Percentiles rank a stretch among this genome's conserved stretches.
phyloP scores from a whole-genome alignment of 1,140 invertebrate species.

The Hetaerina americana region DNA sequence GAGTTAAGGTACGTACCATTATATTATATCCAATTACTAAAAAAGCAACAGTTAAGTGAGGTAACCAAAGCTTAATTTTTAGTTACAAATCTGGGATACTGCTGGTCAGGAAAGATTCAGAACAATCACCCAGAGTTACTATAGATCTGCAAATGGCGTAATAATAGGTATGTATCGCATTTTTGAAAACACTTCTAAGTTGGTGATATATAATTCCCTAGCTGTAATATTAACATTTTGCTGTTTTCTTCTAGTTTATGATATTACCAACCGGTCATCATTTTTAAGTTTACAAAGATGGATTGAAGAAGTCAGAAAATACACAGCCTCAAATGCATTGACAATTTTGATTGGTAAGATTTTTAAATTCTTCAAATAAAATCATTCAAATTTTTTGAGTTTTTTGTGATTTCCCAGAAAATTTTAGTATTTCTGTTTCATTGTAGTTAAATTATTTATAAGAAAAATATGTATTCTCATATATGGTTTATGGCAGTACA shows the following conservation, averaged over 20 bases:
- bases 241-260: slow-evolving; percentile 58
- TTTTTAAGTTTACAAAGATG: slow-evolving; percentile 82
- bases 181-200: slow-evolving; percentile 17
- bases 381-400: no score
- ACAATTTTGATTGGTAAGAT: slow-evolving; percentile 71
- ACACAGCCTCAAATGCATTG: slow-evolving; percentile 80
- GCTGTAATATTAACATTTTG: no score
- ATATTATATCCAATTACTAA: neutral
- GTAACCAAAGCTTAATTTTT: slow-evolving; percentile 30
- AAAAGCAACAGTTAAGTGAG: no score
- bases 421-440: no score
- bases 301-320: slow-evolving; percentile 87
- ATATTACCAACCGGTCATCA: slow-evolving; percentile 81
- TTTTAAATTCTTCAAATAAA: no score
- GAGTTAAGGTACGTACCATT: slow-evolving; percentile 66
- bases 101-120: slow-evolving; percentile 85
- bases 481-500: no score
- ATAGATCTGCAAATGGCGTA: slow-evolving; percentile 82
- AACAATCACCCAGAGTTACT: slow-evolving; percentile 89
- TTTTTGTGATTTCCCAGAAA: no score
- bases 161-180: slow-evolving; percentile 58
- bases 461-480: no score
- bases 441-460: no score
- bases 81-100: slow-evolving; percentile 91
- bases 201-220: neutral